Conservation (phyloP, 1,140 invertebrate genomes). For the Brachionus plicatilis region DNA sequence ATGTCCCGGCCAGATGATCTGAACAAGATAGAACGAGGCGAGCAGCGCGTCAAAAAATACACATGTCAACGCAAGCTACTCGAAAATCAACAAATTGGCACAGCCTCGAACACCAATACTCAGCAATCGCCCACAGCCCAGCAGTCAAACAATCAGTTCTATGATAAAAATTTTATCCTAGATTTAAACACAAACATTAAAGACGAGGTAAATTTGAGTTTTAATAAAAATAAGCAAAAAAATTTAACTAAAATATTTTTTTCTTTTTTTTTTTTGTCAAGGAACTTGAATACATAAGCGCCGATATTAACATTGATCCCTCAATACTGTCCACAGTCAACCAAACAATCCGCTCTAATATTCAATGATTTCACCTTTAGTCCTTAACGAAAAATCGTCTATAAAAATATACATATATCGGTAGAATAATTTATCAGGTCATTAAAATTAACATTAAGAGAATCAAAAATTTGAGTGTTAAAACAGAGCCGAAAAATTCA, state of each 20-base stretch:
- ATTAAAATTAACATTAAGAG: neutral
- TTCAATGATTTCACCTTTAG: neutral
- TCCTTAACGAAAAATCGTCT: neutral
- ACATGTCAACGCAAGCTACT: conserved; percentile 31
- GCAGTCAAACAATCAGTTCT: conserved; percentile 23
- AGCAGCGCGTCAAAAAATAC: conserved; percentile 36
- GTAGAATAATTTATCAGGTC: neutral
- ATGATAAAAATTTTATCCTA: conserved; percentile 10
- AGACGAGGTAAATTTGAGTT: neutral
- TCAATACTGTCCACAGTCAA: conserved; percentile 15
- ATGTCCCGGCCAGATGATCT: conserved; percentile 71
- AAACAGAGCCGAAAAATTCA: neutral
- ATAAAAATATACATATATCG: neutral
- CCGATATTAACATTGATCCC: conserved; percentile 35
- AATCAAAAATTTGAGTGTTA: conserved; percentile 2
- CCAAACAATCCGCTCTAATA: conserved; percentile 16
- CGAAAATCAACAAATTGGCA: conserved; percentile 6
- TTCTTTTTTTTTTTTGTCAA: neutral
- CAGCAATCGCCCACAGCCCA: neutral
- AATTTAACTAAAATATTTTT: neutral
- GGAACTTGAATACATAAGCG: conserved; percentile 11
- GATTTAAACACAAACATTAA: conserved; percentile 18
- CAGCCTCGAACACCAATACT: neutral
- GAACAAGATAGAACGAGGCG: conserved; percentile 39
- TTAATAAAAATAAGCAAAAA: too few relatives aligned